Percentiles rank a stretch among this genome's conserved stretches.
Conservation (phyloP, 2,888 invertebrate genomes). For the Ernsta delagoae region DNA sequence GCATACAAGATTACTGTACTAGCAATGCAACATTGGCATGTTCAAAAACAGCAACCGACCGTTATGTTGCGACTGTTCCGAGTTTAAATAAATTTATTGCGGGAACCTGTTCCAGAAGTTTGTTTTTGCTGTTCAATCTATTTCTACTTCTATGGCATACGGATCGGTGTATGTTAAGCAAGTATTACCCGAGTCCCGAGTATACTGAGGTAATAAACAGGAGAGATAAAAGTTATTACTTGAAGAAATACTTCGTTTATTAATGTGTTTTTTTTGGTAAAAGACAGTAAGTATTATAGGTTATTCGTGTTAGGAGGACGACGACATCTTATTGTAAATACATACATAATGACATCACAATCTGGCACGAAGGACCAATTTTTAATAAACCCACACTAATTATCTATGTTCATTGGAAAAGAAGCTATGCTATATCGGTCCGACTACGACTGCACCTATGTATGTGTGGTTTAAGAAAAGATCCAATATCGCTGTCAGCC, state of each 20-base stretch:
- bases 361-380: neutral
- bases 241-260: neutral
- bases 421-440: no score
- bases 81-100: constrained; percentile 37
- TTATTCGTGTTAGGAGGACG: no score
- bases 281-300: no score
- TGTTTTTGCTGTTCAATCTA: neutral
- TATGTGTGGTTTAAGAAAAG: no score
- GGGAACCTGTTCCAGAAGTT: constrained; percentile 8
- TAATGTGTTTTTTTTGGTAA: no score
- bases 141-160: neutral
- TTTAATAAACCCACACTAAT: neutral
- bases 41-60: constrained; percentile 25
- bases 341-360: neutral
- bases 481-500: constrained; percentile 14
- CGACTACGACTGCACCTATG: no score
- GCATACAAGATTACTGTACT: constrained; percentile 17
- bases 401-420: neutral
- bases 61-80: constrained; percentile 30
- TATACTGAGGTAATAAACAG: neutral
- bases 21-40: constrained; percentile 15
- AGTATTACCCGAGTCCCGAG: neutral
- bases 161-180: neutral
- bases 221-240: neutral
- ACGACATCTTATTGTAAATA: no score